Conservation (phyloP, 2,113 vertebrate genomes). For the Gila orcuttii region DNA sequence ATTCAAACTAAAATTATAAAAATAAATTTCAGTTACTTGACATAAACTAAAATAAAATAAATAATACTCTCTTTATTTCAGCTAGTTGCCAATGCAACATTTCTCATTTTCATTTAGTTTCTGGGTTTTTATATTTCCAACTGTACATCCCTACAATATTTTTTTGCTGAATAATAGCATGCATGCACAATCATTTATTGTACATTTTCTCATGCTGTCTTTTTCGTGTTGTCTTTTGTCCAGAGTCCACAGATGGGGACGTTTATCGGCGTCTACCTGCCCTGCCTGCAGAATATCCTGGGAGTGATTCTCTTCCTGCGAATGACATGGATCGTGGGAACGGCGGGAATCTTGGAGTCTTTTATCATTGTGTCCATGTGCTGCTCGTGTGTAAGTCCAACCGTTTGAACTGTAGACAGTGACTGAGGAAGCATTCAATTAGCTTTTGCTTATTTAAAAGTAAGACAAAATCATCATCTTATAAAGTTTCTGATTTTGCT, state of each 20-base stretch:
- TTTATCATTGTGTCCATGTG: slow-evolving; percentile 91
- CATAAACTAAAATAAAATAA: background rate
- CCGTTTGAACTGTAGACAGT: no score
- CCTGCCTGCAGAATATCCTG: slow-evolving; percentile 96
- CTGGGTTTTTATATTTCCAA: no score
- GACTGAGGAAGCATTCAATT: no score
- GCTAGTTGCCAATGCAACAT: background rate
- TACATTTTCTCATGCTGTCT: background rate
- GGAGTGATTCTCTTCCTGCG: slow-evolving; percentile 96
- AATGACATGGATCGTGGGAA: slow-evolving; percentile 95
- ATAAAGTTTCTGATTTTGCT: no score
- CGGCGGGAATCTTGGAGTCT: slow-evolving; percentile 89
- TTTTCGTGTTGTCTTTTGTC: background rate
- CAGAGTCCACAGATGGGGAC: slow-evolving; percentile 94
- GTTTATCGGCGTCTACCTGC: slow-evolving; percentile 96
- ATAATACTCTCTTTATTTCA: background rate
- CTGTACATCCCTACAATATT: background rate
- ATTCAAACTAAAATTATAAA: background rate
- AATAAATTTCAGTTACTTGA: background rate
- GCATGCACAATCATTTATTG: background rate
- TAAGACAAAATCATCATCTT: no score
- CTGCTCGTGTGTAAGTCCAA: slow-evolving; percentile 88
- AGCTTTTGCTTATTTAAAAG: no score
- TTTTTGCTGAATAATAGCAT: background rate
- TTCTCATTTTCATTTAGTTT: background rate